Conservation (phyloP, 2,888 invertebrate species). For the Sesia bembeciformis region DNA sequence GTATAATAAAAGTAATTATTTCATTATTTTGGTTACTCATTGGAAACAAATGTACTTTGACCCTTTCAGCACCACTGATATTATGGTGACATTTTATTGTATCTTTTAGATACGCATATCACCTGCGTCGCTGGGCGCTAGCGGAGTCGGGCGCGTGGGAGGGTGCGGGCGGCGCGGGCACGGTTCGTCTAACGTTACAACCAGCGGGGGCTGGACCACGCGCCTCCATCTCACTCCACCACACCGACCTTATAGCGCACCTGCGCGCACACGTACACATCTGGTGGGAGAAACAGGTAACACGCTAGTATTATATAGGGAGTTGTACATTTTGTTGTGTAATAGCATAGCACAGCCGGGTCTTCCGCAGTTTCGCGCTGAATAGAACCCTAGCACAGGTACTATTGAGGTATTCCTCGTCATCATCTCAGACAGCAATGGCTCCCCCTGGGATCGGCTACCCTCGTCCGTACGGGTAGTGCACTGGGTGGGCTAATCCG, state of each 20-base stretch:
- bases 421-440: no score
- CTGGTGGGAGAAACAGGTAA: constrained; percentile 87
- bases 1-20: no score
- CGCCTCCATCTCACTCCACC: constrained; percentile 85
- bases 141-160: constrained; percentile 85
- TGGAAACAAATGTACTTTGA: no score
- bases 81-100: not conserved
- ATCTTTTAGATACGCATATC: constrained; percentile 84
- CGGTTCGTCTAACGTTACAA: constrained; percentile 86
- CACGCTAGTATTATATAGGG: not conserved
- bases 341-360: no score
- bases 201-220: constrained; percentile 92
- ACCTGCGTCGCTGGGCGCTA: constrained; percentile 90
- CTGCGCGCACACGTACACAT: constrained; percentile 95
- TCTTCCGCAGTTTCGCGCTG: not conserved
- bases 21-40: no score
- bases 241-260: constrained; percentile 93
- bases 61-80: not conserved
- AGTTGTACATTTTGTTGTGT: not conserved
- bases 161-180: constrained; percentile 62
- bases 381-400: not conserved
- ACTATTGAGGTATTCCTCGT: no score
- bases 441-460: no score
- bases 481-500: no score
- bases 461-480: no score